Base-by-base conservation (phyloP, 2,113 vertebrate species). In the Oxyruncus cristatus region DNA sequence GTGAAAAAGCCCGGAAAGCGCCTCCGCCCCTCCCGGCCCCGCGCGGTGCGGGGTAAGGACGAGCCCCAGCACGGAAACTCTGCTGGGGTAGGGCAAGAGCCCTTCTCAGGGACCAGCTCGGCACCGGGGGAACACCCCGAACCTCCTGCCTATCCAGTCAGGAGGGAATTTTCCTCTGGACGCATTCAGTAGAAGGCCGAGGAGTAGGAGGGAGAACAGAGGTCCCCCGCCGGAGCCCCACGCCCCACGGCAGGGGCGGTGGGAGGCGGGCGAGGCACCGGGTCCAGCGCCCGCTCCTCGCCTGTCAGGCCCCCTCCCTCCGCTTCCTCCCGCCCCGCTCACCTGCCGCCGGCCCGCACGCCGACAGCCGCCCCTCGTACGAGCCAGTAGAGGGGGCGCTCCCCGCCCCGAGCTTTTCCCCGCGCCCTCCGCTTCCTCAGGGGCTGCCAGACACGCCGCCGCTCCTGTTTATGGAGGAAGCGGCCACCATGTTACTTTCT, bases 401-500 rank as follows among this genome's bases (percentile, higher is more conserved):
- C 33, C 35, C 11, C 32, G 27, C 32, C 32, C 21, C 11, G 17
- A 46, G 46, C 39, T 20, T 58, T n/a, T 41, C 39, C 20, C 70
- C 19, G 27, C 28, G 13, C n/a, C 56, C 42, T 22, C 42, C 35
- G 47, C 58, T 46, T 63, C 61, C 77, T 96, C 85, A 93, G 41
- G 73, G 63, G 35, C 68, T 63, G 37, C 53, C 52, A 11, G 49
- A 27, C 49, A 26, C 33, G 76, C 63, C 32, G 24, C 53, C 77
- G 42, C 72, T n/a, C 72, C 46, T 11, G 12, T 35, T 59, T 8
- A 14, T 4, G 49, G 46, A 94, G 66, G 82, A 96, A 88, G 70
- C 73, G 28, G 92, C 93, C 93, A 95, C 95, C 95, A 96, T 95
- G 37, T 95, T 96, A 61, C 91, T 88, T 81, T 94, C 92, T 50